Evolutionary conservation across 2,888 invertebrate genomes (phyloP), one percentile per base, ranked within the genome.

Genomic region (Dolomedes plantarius): DNA sequence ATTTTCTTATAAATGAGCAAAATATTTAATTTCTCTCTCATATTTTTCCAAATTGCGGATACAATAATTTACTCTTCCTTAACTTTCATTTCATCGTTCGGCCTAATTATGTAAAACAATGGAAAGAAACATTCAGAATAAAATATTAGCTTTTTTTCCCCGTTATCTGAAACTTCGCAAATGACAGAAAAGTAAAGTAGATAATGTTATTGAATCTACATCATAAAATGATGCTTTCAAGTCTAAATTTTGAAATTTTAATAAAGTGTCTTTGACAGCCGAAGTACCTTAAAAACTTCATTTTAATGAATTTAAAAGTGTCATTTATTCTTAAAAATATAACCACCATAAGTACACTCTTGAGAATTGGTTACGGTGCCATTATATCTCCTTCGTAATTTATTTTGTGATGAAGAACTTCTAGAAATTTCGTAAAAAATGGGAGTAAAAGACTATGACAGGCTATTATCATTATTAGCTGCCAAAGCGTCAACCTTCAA

Each of bases 381-480:
- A 78, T 71, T 32, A 69, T 78, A 36, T 62, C 68, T 19, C 29
- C n/a, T 6, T 28, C 31, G 29, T 69, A 78, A 71, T 78, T 78
- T 69, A 68, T 50, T 78, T 69, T 62, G 31, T 68, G 62, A 29
- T 31, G 2, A 46, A 32, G 11, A 32, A 67, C 32, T 67, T 67
- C 32, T 32, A n/a, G 32, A 32, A 19, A 32, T 31, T 16, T 67
- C 32, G n/a, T n/a, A 67, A 67, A 32, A 67, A 67, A 67, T 19
- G n/a, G n/a, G 32, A 32, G 2, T 9, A 46, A 11, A 9, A 46
- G 16, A 16, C 46, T 46, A 46, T 46, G 46, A 46, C 46, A 46
- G 46, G 11, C 46, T 46, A 46, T 46, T 46, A 46, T 46, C 46
- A 46, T 16, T 16, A 46, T 46, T 46, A 46, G 46, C 46, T 46